Percentiles rank a stretch among this genome's conserved stretches.
These are phyloP conservation scores for Zapornia atra DNA, from an alignment of 2,113 vertebrate genomes.

Conservation along the genomic window DNA sequence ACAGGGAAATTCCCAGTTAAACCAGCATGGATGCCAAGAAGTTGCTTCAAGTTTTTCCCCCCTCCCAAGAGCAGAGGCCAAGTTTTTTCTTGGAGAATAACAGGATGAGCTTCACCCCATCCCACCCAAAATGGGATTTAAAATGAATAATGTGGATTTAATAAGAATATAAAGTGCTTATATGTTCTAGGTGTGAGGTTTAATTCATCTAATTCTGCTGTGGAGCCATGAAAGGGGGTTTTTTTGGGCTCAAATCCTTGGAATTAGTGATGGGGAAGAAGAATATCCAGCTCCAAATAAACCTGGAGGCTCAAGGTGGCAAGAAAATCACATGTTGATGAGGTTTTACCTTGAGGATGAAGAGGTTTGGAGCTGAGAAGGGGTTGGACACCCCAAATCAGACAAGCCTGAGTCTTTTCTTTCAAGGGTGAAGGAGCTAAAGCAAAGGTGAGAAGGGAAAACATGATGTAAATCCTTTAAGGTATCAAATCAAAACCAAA, in stretches of 20 bases:
- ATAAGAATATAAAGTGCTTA: background rate
- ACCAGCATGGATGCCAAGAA: fast-evolving
- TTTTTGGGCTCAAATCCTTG: background rate
- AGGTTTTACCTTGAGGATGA: background rate
- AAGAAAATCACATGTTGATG: fast-evolving
- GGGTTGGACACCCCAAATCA: background rate
- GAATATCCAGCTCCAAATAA: background rate
- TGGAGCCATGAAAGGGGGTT: background rate
- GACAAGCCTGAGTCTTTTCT: background rate
- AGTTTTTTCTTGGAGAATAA: background rate
- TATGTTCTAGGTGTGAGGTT: background rate
- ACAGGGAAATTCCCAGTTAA: background rate
- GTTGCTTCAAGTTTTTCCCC: background rate
- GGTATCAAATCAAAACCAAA: too few species aligned
- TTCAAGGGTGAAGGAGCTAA: background rate
- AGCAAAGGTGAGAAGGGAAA: background rate
- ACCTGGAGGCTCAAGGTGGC: too few species aligned
- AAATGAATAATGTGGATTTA: background rate
- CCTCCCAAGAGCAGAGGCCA: background rate
- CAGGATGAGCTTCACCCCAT: fast-evolving
- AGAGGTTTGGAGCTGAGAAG: background rate
- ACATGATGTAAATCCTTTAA: background rate
- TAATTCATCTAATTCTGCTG: too few species aligned
- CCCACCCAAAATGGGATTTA: fast-evolving
- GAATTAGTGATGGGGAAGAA: background rate